Conservation (phyloP, 1,140 invertebrate genomes). For the Lanistes nyassanus region DNA sequence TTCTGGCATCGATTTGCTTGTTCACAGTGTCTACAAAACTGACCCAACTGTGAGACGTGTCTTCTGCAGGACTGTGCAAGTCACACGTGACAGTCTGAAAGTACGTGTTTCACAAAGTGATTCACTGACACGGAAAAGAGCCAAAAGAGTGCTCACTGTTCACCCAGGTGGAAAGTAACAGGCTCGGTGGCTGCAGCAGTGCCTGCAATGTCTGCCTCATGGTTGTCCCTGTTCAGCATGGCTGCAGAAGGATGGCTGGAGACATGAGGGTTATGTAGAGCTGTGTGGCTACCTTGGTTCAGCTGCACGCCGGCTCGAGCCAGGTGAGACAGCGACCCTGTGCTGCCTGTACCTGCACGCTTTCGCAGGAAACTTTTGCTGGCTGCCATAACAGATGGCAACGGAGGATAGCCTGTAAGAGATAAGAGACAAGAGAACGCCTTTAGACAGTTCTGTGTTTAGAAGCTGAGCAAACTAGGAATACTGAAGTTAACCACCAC, state of each 20-base stretch:
- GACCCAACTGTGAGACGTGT: no score
- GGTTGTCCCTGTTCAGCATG: neutral
- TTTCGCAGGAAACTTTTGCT: constrained; percentile 12
- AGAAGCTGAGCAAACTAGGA: no score
- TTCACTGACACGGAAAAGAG: no score
- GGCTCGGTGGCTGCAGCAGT: neutral
- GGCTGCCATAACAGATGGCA: neutral
- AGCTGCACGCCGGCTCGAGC: constrained; percentile 6
- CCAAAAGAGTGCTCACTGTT: constrained; percentile 13
- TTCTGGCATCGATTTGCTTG: no score
- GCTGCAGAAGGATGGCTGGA: neutral
- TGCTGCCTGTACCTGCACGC: constrained; percentile 18
- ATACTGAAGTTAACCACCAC: no score
- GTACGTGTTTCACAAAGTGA: no score
- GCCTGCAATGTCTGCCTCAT: constrained; percentile 6
- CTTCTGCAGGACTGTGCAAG: no score
- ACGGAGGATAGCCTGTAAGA: constrained; percentile 13
- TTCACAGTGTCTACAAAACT: no score
- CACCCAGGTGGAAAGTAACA: constrained; percentile 24
- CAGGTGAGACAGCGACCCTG: constrained; percentile 20
- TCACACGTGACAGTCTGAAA: no score
- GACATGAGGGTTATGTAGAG: neutral
- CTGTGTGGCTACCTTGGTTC: neutral
- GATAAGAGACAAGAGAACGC: no score
- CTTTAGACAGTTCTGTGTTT: no score